Evolutionary conservation across 1,140 invertebrate species (phyloP), one percentile per base, ranked within the genome.

Genomic region (Paraescarpia echinospica): DNA sequence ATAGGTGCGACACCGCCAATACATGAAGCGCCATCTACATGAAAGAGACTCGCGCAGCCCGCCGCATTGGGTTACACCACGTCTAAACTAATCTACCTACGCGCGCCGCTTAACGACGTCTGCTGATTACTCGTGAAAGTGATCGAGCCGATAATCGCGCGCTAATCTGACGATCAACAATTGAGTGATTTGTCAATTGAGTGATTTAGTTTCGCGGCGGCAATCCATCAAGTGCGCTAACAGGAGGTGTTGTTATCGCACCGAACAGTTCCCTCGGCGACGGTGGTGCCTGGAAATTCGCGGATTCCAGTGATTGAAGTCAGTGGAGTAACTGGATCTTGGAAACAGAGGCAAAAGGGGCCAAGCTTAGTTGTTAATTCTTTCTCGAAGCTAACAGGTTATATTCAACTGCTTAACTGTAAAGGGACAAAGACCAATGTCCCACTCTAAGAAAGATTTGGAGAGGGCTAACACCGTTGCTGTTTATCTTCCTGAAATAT

Each of bases 111-210:
- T 77, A 77, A 77, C 22, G 59, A 77, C 59, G 22, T 77, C 27
- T 18, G 22, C 59, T 77, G 59, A 77, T 77, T 77, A 77, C 59
- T 77, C 18, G 59, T 77, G 59, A 77, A 1, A 77, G 59, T 77
- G 59, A 77, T 18, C 4, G 59, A 77, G 59, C 59, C 59, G 59
- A 77, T 77, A 77, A 77, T 77, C 1, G 59, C 22, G 59, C 59
- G 18, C 1, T 77, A 77, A 77, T 77, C 59, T 77, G 59, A 77
- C 59, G 59, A 77, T 77, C 59, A 77, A 77, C 59, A 77, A 77
- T 77, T 77, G 59, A 77, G 59, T 77, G 59, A 77, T 77, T 77
- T 77, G 59, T 77, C 59, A 77, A 77, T 77, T 77, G 59, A 77
- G 59, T 77, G 59, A 77, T 77, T 77, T 77, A 27, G 12, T 77